phyloP scores from a whole-genome alignment of 2,888 invertebrate genomes.

The Xestia rhomboidea region DNA sequence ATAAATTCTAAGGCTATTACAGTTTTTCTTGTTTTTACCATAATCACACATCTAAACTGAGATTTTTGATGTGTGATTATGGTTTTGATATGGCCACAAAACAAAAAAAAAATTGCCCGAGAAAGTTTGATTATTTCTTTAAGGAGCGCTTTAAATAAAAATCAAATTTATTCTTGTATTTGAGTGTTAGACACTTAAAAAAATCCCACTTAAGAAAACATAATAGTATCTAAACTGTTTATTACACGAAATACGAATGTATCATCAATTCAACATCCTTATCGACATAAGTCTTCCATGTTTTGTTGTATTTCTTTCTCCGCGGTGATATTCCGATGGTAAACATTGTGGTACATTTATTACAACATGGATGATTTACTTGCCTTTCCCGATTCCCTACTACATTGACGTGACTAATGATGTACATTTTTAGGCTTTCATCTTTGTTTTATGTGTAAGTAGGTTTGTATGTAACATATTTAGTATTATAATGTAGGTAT shows the following conservation, averaged over 20 bases:
- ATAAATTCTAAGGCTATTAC: no score
- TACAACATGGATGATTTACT: conserved; percentile 69
- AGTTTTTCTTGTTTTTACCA: no score
- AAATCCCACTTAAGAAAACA: neutral
- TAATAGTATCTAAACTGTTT: neutral
- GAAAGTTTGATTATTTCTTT: no score
- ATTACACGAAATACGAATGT: conserved; percentile 34
- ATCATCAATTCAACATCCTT: conserved; percentile 33
- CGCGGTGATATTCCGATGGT: conserved; percentile 55
- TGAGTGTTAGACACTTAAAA: no score
- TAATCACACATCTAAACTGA: no score
- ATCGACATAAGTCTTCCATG: conserved; percentile 33
- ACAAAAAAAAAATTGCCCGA: no score
- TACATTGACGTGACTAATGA: conserved; percentile 67
- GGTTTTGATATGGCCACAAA: no score
- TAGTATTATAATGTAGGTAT: neutral
- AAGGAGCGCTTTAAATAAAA: no score
- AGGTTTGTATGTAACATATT: conserved; percentile 17
- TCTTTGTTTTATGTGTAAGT: conserved; percentile 45
- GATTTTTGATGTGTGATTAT: no score
- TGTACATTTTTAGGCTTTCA: conserved; percentile 55
- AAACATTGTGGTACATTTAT: conserved; percentile 66
- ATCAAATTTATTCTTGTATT: no score
- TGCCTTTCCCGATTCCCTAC: conserved; percentile 57
- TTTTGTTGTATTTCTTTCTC: conserved; percentile 54